phyloP scores from a whole-genome alignment of 2,797 vertebrate genomes.

The Neopelma chrysocephalum region DNA sequence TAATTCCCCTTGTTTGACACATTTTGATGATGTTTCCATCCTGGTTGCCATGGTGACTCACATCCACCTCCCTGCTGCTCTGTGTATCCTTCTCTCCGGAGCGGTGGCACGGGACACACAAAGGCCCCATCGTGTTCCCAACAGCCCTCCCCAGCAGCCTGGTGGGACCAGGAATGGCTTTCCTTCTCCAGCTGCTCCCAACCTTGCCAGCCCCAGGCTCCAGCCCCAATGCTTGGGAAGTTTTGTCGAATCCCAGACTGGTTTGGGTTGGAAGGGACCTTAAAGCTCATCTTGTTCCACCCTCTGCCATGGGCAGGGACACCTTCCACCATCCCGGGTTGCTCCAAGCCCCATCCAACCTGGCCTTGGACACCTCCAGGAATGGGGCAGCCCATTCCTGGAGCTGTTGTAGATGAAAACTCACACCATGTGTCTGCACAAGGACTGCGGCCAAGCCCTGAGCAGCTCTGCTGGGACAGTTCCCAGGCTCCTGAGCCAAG shows the following conservation, averaged over 20 bases:
- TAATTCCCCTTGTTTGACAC: background rate
- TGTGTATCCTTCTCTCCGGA: background rate
- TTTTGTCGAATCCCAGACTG: rapidly evolving
- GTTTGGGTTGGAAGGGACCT: background rate
- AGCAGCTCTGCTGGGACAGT: background rate
- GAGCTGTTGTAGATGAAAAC: background rate
- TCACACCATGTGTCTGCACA: background rate
- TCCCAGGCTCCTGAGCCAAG: background rate
- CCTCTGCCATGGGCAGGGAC: background rate
- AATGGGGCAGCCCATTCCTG: background rate
- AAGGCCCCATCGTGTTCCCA: rapidly evolving
- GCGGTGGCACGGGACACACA: background rate
- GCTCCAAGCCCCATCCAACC: background rate
- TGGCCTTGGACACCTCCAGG: background rate
- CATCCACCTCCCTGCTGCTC: background rate
- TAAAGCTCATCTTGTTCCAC: rapidly evolving
- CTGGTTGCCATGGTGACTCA: background rate
- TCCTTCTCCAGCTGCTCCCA: background rate
- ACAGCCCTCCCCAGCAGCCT: background rate
- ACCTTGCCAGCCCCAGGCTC: background rate
- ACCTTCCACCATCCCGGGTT: rapidly evolving
- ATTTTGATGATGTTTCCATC: background rate
- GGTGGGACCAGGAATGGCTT: background rate
- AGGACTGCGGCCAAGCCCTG: background rate
- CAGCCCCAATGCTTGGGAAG: background rate